These are phyloP conservation scores for Hypena proboscidalis DNA, from an alignment of 2,888 invertebrate genomes.

Conservation along the genomic window DNA sequence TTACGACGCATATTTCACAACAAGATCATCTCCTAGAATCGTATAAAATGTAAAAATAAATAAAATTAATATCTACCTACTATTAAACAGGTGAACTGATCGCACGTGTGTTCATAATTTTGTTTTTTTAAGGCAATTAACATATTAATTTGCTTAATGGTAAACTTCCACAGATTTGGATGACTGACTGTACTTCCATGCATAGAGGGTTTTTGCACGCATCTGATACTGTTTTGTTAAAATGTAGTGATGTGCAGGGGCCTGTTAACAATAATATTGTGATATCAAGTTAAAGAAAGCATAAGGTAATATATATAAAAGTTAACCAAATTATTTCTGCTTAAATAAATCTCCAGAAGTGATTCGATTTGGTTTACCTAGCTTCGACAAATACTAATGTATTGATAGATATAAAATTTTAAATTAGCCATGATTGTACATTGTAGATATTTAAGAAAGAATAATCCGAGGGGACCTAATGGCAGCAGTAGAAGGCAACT, in stretches of 20 bases:
- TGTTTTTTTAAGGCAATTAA: neutral
- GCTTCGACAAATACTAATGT: no score
- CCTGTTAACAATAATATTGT: neutral
- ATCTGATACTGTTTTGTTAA: conserved; percentile 2
- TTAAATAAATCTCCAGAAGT: no score
- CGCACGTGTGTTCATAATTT: conserved; percentile 1
- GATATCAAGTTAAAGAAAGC: neutral
- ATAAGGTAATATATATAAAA: no score
- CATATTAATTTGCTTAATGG: neutral
- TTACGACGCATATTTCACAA: conserved; percentile 8
- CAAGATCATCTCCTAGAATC: conserved; percentile 2
- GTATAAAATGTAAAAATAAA: conserved; percentile 4
- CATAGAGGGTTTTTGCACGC: neutral
- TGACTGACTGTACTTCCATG: conserved; percentile 5
- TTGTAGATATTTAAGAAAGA: no score
- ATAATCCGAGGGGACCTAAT: no score
- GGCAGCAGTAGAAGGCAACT: no score
- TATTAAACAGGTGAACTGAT: conserved; percentile 2
- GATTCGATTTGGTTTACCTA: no score
- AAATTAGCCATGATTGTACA: no score
- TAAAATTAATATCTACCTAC: conserved; percentile 2
- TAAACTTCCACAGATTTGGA: neutral
- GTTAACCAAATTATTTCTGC: no score
- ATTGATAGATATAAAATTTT: no score
- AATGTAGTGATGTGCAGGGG: neutral